Percentiles rank a stretch among this genome's conserved stretches.
These are phyloP conservation scores for Anomalospiza imberbis DNA, from an alignment of 2,797 vertebrate species.

Conservation along the genomic window DNA sequence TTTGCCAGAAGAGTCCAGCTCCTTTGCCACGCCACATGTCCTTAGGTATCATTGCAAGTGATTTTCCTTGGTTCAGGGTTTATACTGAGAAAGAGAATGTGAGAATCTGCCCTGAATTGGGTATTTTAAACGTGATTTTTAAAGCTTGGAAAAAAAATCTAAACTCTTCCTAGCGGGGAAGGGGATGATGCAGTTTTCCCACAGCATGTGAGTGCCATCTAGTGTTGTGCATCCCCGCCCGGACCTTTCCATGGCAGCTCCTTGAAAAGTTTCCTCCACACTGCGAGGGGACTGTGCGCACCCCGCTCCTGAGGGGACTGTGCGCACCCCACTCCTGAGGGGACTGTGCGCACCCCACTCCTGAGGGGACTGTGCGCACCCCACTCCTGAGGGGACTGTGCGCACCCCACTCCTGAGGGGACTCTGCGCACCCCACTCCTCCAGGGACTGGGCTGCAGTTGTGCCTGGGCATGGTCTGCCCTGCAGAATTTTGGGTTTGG, in stretches of 20 bases:
- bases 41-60: not conserved
- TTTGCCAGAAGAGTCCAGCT: not conserved
- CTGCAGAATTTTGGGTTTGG: not conserved
- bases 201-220: conserved; percentile 70
- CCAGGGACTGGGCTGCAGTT: fast-evolving
- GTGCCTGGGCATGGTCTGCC: not conserved
- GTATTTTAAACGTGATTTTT: not conserved
- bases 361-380: not conserved
- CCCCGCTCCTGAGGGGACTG: not conserved
- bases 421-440: not conserved
- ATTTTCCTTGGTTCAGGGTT: not conserved
- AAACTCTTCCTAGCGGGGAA: not conserved
- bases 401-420: too few species aligned
- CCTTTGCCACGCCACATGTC: not conserved
- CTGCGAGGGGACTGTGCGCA: not conserved
- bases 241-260: not conserved
- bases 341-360: too few species aligned
- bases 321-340: not conserved
- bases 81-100: conserved; percentile 8
- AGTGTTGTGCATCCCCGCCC: not conserved
- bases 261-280: not conserved
- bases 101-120: not conserved
- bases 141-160: conserved; percentile 5
- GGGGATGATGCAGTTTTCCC: not conserved
- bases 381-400: not conserved